Conservation (phyloP, 2,797 vertebrate species). For the Columba guinea region DNA sequence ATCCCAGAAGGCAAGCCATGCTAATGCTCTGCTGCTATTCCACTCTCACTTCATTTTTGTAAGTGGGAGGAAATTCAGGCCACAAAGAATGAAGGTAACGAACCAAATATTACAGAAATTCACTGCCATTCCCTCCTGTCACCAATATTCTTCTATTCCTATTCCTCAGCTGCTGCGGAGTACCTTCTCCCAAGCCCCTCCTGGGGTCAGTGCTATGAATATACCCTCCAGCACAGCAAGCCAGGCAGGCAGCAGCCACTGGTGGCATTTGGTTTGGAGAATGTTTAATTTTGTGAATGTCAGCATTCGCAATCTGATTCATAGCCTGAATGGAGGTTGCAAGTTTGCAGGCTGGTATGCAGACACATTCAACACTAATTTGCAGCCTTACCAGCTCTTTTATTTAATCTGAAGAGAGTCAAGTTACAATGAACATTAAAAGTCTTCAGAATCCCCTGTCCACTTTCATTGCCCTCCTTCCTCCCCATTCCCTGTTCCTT, state of each 20-base stretch:
- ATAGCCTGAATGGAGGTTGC: background rate
- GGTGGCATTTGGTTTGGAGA: background rate
- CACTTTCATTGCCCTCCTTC: background rate
- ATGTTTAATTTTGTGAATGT: background rate
- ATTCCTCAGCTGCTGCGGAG: background rate
- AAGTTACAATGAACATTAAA: background rate
- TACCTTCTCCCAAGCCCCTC: background rate
- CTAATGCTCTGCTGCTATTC: background rate
- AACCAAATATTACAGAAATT: background rate
- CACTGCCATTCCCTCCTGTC: background rate
- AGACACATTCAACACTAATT: background rate
- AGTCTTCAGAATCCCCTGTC: background rate
- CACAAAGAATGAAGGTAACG: background rate
- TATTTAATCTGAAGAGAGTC: background rate
- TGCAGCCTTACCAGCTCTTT: background rate
- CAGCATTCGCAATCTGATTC: background rate
- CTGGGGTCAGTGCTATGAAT: background rate
- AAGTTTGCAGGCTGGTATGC: background rate
- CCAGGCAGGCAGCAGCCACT: background rate
- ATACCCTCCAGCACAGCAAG: conserved; percentile 4
- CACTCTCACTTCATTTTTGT: background rate
- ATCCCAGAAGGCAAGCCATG: background rate
- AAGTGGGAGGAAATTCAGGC: background rate
- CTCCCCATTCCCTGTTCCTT: background rate
- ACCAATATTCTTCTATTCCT: background rate